Base-by-base conservation (phyloP, 1,140 invertebrate genomes). In the Contarinia nasturtii region DNA sequence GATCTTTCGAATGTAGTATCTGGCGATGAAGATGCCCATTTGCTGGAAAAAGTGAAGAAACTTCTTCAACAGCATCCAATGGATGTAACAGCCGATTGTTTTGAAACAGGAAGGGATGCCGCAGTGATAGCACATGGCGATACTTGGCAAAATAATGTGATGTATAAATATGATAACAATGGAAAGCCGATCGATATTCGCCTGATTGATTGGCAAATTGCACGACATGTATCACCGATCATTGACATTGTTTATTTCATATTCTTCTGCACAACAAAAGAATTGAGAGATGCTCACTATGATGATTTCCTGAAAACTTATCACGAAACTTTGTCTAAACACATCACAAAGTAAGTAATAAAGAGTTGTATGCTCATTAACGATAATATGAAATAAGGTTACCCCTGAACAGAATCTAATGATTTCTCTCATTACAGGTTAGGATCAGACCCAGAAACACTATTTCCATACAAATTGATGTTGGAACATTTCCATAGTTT, bases 231-330 rank as follows among this genome's bases (percentile, higher is more conserved):
- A 14, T 70, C 70, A 22, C 64, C 71, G 1, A 54, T 64, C 0
- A 49, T 64, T 1, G 75, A 77, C 53, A 50, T 77, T 2, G 44
- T 65, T 27, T 73, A 73, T 49, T 68, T 74, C 49, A 53, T 76
- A 2, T 70, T 68, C 53, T 63, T 61, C 5, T 68, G 69, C 12
- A 65, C 70, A 0, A 62, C 67, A 33, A 54, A 62, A 18, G 53
- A 65, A 11, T 60, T 69, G 20, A 56, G 71, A 2, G 50, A 52
- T 4, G 33, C 64, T 22, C 50, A 71, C 49, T 70, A 58, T 47
- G 55, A 69, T 21, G 47, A 60, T 8, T 53, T 72, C 1, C 34
- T 74, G 10, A 56, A 64, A 14, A 51, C 61, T 40, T 75, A 74
- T 53, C 63, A 72, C 48, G 37, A 57, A 7, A 59, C 60, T 18